Conservation (phyloP, 2,888 invertebrate species). For the Netelia inedita region DNA sequence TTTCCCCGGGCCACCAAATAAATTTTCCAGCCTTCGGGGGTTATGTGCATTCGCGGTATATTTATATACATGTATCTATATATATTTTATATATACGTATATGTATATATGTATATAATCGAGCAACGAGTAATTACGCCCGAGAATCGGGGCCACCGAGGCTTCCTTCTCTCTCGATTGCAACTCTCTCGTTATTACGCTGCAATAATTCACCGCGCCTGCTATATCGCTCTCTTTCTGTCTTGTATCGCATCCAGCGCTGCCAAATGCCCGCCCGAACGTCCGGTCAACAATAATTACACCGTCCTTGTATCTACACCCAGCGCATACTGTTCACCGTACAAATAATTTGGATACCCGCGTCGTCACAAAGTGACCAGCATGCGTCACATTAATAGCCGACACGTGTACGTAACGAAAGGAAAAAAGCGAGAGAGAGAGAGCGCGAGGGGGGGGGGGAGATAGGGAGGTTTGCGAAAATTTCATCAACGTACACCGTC, state of each 20-base stretch:
- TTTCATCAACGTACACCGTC: conserved; percentile 1
- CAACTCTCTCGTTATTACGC: conserved; percentile 66
- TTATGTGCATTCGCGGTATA: conserved; percentile 30
- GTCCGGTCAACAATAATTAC: conserved; percentile 65
- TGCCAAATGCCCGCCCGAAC: conserved; percentile 53
- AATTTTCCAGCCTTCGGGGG: conserved; percentile 63
- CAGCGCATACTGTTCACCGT: conserved; percentile 9
- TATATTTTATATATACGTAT: neutral
- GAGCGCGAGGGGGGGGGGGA: neutral
- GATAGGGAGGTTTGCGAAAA: neutral
- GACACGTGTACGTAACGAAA: neutral
- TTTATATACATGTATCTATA: neutral
- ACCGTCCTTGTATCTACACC: conserved; percentile 19
- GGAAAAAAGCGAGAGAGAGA: neutral
- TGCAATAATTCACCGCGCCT: conserved; percentile 64
- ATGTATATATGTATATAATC: conserved; percentile 29
- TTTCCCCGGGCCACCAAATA: conserved; percentile 64
- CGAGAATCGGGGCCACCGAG: conserved; percentile 27
- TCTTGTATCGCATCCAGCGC: neutral
- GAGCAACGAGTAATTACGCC: conserved; percentile 64
- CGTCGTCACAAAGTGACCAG: conserved; percentile 15
- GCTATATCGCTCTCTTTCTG: conserved; percentile 25
- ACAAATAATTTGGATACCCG: conserved; percentile 50
- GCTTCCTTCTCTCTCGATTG: conserved; percentile 43
- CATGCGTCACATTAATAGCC: conserved; percentile 21